Evolutionary conservation across 2,113 vertebrate genomes (phyloP), one percentile per base, ranked within the genome.

Genomic region (Scolopax mira): DNA sequence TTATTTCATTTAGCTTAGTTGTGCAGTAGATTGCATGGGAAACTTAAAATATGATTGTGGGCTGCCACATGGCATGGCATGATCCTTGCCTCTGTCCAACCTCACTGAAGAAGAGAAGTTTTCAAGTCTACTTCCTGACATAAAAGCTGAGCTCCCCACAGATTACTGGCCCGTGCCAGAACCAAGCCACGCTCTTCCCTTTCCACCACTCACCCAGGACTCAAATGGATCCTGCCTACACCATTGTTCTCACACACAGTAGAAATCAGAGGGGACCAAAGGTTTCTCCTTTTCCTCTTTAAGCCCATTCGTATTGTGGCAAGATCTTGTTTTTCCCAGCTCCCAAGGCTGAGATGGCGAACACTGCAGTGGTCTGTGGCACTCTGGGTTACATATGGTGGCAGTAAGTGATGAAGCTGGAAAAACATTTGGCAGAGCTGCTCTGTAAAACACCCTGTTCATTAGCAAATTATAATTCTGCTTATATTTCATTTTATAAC

Each of bases 361-460:
- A 11, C 19, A 24, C 23, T 23, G 28, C 0, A 7, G 33, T 46
- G 51, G 30, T 30, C 52, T 58, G 13, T 14, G 25, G 24, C 28
- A 13, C 12, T 60, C 44, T n/a, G 66, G 44, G 31, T 15, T 35
- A 37, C 21, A 6, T 21, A 13, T 0, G 2, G 48, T 1, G 3
- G 17, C 21, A 16, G 55, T 4, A 35, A 74, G 42, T 7, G 25
- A 24, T 1, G 2, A 80, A 75, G 28, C 55, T 57, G 4, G 3
- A 21, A 55, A 12, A 42, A 18, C 12, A 10, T 24, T 23, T 3
- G 1, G 9, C 39, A 66, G 16, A 73, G 46, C 9, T 48, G 30
- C 35, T 39, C 74, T 73, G 73, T 55, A 85, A 55, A 74, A n/a
- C 49, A 57, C 28, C 18, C 13, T 69, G 18, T 51, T 74, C 35